Conservation (phyloP, 2,797 vertebrate species). For the Galagoides demidoff region DNA sequence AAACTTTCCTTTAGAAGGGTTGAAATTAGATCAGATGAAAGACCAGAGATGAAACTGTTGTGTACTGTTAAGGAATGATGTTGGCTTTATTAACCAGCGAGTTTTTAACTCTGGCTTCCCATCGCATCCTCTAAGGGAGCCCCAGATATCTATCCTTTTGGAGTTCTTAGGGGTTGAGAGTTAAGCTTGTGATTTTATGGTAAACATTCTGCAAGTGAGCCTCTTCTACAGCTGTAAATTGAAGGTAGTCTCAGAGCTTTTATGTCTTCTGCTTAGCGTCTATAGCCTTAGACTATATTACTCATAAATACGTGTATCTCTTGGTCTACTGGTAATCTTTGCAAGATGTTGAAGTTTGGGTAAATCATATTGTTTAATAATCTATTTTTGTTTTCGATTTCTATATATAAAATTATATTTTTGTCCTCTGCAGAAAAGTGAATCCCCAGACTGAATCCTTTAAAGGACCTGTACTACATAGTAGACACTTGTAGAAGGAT, state of each 20-base stretch:
- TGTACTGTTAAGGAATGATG: neutral
- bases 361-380: neutral
- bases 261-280: neutral
- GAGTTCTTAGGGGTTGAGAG: neutral
- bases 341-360: neutral
- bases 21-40: neutral
- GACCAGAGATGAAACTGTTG: neutral
- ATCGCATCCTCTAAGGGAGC: neutral
- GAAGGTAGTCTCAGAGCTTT: neutral
- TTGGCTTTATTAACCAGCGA: neutral
- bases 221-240: neutral
- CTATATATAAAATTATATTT: conserved; percentile 58
- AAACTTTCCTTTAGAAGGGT: conserved; percentile 6
- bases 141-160: neutral
- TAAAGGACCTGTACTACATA: conserved; percentile 75
- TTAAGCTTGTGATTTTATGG: neutral
- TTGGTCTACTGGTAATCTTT: conserved; percentile 30
- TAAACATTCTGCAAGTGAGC: neutral
- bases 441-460: conserved; percentile 71
- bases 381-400: conserved; percentile 17
- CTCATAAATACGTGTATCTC: neutral
- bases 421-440: conserved; percentile 82
- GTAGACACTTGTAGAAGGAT: conserved; percentile 80
- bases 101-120: neutral
- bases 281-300: neutral